phyloP scores from a whole-genome alignment of 1,140 invertebrate species.

The Drosophila biarmipes region DNA sequence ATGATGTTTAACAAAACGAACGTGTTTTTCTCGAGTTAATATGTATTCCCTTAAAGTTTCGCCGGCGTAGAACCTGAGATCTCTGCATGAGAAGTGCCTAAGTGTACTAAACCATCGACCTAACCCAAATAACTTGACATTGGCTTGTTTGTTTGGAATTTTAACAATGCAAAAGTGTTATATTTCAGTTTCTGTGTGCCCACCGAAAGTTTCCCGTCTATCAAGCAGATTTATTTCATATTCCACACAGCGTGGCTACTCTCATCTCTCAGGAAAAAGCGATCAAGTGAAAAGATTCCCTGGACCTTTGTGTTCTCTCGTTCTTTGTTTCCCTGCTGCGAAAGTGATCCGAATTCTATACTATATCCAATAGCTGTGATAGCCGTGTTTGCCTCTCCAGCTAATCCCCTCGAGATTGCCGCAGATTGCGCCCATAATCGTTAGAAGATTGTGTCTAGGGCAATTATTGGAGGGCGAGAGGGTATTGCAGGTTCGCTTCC shows the following conservation, averaged over 20 bases:
- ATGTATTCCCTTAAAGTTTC: background rate
- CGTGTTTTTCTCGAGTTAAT: background rate
- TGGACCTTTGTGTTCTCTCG: background rate
- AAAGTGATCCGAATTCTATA: background rate
- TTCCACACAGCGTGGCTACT: no score
- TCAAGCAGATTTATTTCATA: background rate
- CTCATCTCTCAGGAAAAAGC: no score
- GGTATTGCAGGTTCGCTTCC: constrained; percentile 3
- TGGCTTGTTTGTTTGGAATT: background rate
- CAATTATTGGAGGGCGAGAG: background rate
- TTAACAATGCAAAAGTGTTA: background rate
- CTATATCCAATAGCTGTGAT: background rate
- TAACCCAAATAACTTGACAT: background rate
- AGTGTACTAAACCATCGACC: background rate
- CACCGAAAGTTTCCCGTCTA: background rate
- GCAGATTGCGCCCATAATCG: background rate
- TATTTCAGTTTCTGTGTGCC: no score
- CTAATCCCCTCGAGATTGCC: background rate
- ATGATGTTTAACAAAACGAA: background rate
- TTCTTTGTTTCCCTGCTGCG: background rate
- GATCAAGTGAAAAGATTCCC: background rate
- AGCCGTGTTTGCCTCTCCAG: background rate
- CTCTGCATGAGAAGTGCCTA: background rate
- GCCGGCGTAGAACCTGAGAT: background rate
- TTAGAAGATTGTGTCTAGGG: background rate